These are phyloP conservation scores for Sitobion miscanthi DNA, from an alignment of 1,140 invertebrate genomes.

Conservation along the genomic window DNA sequence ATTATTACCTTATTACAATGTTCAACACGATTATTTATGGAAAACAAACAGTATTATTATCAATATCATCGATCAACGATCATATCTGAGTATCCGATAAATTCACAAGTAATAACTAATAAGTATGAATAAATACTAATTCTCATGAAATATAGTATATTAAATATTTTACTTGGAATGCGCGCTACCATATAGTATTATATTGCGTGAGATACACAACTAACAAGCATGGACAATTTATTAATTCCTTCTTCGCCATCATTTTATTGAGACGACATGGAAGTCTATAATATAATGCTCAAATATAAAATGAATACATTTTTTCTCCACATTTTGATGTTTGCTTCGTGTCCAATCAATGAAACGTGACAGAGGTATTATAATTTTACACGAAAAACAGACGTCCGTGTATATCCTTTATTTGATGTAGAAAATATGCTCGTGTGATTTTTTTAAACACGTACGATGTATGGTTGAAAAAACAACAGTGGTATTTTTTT, in stretches of 20 bases:
- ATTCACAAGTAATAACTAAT: neutral
- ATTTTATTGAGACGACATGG: neutral
- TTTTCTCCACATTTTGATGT: neutral
- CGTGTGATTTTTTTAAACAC: conserved; percentile 27
- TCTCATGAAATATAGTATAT: neutral
- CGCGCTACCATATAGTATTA: too few relatives aligned
- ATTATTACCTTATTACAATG: neutral
- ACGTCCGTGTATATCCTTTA: neutral
- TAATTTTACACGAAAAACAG: conserved; percentile 23
- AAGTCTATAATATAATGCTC: neutral
- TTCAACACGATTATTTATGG: neutral
- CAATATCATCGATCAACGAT: neutral
- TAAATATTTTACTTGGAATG: neutral
- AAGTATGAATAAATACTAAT: neutral
- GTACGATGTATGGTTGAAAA: conserved; percentile 7
- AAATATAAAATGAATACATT: neutral
- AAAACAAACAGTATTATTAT: neutral
- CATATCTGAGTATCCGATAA: neutral
- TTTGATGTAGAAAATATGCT: conserved; percentile 8
- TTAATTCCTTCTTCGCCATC: neutral
- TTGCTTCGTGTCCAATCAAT: neutral
- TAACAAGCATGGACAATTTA: neutral
- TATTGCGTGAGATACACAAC: neutral
- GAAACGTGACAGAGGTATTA: conserved; percentile 38
- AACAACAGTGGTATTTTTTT: conserved; percentile 45